Evolutionary conservation across 2,888 invertebrate species (phyloP).

Genomic region (Drosophila greeni): DNA sequence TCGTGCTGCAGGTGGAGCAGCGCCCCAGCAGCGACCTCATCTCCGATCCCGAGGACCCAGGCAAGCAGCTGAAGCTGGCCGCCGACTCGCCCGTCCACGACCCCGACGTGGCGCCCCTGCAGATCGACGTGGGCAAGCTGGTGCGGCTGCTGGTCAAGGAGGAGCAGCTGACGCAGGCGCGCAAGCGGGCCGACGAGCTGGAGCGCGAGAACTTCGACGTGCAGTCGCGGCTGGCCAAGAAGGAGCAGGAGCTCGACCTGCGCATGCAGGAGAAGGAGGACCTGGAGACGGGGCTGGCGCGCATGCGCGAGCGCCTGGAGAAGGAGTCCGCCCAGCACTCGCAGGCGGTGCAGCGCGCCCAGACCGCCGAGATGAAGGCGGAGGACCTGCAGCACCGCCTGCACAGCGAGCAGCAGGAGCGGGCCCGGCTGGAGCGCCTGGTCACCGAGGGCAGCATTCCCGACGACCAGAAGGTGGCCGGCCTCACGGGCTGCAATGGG

Average conservation of each 20-base stretch:
- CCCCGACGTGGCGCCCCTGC: slow-evolving; percentile 90
- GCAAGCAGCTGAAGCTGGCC: slow-evolving; percentile 74
- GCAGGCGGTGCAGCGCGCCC: slow-evolving; percentile 88
- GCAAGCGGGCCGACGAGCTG: slow-evolving; percentile 90
- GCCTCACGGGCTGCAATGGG: slow-evolving; percentile 80
- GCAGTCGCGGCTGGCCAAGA: slow-evolving; percentile 91
- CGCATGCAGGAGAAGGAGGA: slow-evolving; percentile 95
- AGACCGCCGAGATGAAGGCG: slow-evolving; percentile 81
- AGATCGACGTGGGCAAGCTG: slow-evolving; percentile 94
- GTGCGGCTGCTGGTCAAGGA: slow-evolving; percentile 95
- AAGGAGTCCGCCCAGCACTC: slow-evolving; percentile 92
- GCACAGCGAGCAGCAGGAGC: slow-evolving; percentile 88
- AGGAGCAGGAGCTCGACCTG: slow-evolving; percentile 94
- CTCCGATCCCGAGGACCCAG: slow-evolving; percentile 74
- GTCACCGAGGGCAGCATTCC: slow-evolving; percentile 95
- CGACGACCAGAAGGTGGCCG: slow-evolving; percentile 92
- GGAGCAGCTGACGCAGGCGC: slow-evolving; percentile 92
- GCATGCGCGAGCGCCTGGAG: slow-evolving; percentile 92
- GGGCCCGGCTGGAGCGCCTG: slow-evolving; percentile 89
- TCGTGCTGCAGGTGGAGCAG: slow-evolving; percentile 87
- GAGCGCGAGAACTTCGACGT: slow-evolving; percentile 94
- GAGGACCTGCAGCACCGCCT: slow-evolving; percentile 84
- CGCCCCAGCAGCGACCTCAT: slow-evolving; percentile 77
- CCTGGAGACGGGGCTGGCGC: slow-evolving; percentile 87
- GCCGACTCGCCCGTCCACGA: slow-evolving; percentile 80